phyloP scores from a whole-genome alignment of 2,113 vertebrate species.

The Rattus norvegicus region DNA sequence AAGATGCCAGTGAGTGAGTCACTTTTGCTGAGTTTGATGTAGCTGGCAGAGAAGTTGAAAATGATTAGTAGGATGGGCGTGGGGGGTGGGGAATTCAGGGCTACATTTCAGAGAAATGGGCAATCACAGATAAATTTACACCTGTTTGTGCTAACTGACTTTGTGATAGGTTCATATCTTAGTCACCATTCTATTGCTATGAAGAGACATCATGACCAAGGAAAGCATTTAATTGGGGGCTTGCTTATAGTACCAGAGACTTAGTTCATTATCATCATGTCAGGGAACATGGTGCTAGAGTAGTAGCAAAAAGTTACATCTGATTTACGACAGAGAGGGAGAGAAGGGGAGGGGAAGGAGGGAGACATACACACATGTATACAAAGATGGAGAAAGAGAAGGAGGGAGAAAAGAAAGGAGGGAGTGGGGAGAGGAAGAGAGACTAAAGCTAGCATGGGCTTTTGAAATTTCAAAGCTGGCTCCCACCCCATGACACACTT shows the following conservation, averaged over 20 bases:
- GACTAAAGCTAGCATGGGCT: neutral
- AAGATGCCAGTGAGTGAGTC: conserved; percentile 73
- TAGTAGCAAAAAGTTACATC: neutral
- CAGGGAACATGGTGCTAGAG: neutral
- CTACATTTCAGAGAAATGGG: conserved; percentile 49
- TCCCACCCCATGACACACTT: neutral
- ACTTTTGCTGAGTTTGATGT: conserved; percentile 66
- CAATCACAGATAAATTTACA: conserved; percentile 10
- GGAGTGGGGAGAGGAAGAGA: neutral
- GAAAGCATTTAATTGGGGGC: neutral
- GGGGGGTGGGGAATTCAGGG: neutral
- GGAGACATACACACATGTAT: neutral
- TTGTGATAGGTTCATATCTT: conserved; percentile 16
- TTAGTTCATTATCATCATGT: neutral
- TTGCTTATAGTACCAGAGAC: neutral
- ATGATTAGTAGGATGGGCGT: conserved; percentile 44
- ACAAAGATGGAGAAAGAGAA: neutral
- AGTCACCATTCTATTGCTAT: neutral
- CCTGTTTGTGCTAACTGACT: conserved; percentile 53
- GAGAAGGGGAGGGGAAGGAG: neutral
- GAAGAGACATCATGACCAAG: neutral
- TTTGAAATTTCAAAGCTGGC: neutral
- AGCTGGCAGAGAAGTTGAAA: conserved; percentile 61
- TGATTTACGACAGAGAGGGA: neutral
- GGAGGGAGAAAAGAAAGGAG: neutral